These are phyloP conservation scores for Hemibagrus guttatus DNA, from an alignment of 2,797 vertebrate genomes.

Conservation along the genomic window DNA sequence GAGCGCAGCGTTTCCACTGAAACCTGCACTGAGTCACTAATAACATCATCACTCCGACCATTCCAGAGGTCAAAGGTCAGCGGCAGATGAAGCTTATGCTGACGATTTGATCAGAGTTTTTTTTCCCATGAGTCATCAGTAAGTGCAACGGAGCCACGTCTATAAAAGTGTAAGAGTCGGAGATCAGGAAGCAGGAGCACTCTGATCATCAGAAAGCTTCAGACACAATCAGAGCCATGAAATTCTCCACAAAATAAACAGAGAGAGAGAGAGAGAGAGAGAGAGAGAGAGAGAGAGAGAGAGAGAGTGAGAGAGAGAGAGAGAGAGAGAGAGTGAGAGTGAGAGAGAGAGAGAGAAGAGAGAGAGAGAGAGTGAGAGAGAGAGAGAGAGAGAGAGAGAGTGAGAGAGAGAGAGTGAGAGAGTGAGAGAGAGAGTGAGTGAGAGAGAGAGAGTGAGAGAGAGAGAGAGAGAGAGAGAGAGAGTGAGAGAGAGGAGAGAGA, in stretches of 20 bases:
- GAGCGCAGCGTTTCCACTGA: neutral
- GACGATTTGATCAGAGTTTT: neutral
- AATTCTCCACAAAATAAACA: neutral
- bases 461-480: no score
- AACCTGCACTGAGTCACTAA: neutral
- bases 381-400: no score
- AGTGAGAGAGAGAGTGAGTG: no score
- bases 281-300: no score
- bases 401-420: no score
- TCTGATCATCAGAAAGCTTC: neutral
- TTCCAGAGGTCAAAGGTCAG: constrained; percentile 15
- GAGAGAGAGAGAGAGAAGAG: no score
- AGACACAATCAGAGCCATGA: neutral
- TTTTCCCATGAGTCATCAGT: constrained; percentile 25
- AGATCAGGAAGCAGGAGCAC: neutral
- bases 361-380: no score
- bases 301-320: no score
- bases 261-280: no score
- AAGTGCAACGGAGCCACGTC: neutral
- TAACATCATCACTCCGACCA: constrained; percentile 3
- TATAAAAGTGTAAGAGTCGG: neutral
- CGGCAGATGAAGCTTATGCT: neutral
- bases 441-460: no score
- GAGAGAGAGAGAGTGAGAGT: no score
- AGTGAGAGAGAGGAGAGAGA: no score